These are phyloP conservation scores for Philonicus albiceps DNA, from an alignment of 2,888 invertebrate genomes.

Conservation along the genomic window DNA sequence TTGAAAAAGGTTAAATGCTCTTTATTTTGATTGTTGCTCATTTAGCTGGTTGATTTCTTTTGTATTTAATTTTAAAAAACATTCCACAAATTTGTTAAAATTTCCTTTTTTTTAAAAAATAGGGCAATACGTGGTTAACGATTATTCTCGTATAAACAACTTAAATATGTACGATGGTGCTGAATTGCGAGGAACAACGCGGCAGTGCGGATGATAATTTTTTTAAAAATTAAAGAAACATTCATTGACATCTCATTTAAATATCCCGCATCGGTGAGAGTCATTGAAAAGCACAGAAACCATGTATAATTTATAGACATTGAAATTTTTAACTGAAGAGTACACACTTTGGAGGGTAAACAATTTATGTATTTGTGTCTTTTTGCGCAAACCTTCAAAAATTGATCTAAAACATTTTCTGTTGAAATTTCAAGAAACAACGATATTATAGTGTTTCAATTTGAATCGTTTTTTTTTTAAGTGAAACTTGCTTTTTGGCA, in stretches of 20 bases:
- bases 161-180: constrained; percentile 79
- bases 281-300: no score
- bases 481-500: no score
- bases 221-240: constrained; percentile 34
- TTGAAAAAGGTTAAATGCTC: background rate
- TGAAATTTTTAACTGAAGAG: no score
- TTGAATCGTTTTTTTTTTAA: no score
- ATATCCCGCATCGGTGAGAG: background rate
- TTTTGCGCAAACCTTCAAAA: no score
- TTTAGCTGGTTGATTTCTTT: background rate
- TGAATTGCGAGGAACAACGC: constrained; percentile 77
- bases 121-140: constrained; percentile 78
- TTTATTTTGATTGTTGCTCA: background rate
- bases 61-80: background rate
- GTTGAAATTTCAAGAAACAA: no score
- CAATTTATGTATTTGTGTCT: no score
- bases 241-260: background rate
- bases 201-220: constrained; percentile 82
- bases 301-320: no score
- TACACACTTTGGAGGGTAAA: no score
- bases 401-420: no score
- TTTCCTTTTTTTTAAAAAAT: background rate
- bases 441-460: no score
- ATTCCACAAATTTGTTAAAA: background rate
- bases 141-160: constrained; percentile 78